phyloP scores from a whole-genome alignment of 2,888 invertebrate species.

The Xanthia togata region DNA sequence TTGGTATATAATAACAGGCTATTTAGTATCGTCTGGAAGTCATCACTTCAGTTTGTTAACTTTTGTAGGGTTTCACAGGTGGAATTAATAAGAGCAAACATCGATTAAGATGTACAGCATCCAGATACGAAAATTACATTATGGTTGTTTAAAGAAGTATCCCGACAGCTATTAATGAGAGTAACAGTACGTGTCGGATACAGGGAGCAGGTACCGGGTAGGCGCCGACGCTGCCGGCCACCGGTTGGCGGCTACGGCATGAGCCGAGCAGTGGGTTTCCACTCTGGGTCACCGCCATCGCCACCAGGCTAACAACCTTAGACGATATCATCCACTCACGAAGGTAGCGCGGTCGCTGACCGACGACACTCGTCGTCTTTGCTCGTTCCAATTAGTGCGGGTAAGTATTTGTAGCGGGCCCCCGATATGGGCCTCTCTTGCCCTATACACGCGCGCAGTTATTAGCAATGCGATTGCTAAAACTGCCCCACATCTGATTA shows the following conservation, averaged over 20 bases:
- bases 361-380: conserved; percentile 76
- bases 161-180: conserved; percentile 28
- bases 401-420: conserved; percentile 69
- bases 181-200: conserved; percentile 31
- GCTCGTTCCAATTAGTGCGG: conserved; percentile 79
- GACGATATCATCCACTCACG: conserved; percentile 72
- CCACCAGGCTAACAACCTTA: conserved; percentile 78
- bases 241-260: conserved; percentile 2
- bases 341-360: conserved; percentile 82
- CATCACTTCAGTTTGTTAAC: background rate
- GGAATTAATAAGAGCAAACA: background rate
- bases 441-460: conserved; percentile 71
- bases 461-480: conserved; percentile 79
- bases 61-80: background rate
- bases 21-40: background rate
- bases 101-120: background rate
- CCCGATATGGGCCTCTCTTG: conserved; percentile 78
- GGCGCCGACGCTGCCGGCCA: conserved; percentile 15
- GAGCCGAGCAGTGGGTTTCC: conserved; percentile 31
- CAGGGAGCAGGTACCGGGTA: conserved; percentile 5
- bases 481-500: conserved; percentile 78
- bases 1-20: background rate
- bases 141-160: conserved; percentile 9
- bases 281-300: conserved; percentile 48
- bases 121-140: background rate